Conservation (phyloP, 1,140 invertebrate species). For the Phortica variegata region DNA sequence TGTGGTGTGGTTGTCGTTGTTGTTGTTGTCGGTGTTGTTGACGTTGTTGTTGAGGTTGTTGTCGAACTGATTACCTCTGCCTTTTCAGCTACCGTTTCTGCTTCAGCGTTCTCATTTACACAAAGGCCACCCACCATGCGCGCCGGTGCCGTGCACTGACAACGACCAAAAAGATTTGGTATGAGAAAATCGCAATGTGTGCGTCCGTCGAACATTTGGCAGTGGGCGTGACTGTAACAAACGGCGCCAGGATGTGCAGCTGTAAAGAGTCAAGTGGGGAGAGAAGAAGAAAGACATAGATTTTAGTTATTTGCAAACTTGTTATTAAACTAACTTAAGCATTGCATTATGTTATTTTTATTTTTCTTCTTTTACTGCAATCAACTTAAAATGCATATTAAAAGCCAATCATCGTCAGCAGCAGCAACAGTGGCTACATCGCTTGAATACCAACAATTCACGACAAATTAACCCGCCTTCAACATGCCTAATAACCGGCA, state of each 20-base stretch:
- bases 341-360: no score
- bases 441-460: conserved; percentile 10
- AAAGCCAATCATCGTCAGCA: conserved; percentile 50
- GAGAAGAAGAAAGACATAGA: conserved; percentile 1
- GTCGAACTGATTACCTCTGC: conserved; percentile 37
- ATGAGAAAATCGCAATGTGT: conserved; percentile 87
- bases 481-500: conserved; percentile 54
- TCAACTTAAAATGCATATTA: conserved; percentile 50
- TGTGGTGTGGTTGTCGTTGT: conserved; percentile 24
- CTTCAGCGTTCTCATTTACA: conserved; percentile 36
- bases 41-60: conserved; percentile 19
- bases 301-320: conserved; percentile 2
- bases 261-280: conserved; percentile 58
- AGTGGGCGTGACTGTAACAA: conserved; percentile 88
- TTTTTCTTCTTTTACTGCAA: conserved; percentile 24
- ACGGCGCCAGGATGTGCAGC: conserved; percentile 82
- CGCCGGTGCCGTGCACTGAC: conserved; percentile 73
- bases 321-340: conserved; percentile 50
- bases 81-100: conserved; percentile 6
- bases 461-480: conserved; percentile 44
- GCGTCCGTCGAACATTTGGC: conserved; percentile 76
- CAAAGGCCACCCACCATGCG: conserved; percentile 68
- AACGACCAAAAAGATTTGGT: conserved; percentile 83
- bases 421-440: conserved; percentile 18
- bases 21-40: conserved; percentile 17